These are phyloP conservation scores for Sisyra nigra DNA, from an alignment of 2,888 invertebrate genomes.

Conservation along the genomic window DNA sequence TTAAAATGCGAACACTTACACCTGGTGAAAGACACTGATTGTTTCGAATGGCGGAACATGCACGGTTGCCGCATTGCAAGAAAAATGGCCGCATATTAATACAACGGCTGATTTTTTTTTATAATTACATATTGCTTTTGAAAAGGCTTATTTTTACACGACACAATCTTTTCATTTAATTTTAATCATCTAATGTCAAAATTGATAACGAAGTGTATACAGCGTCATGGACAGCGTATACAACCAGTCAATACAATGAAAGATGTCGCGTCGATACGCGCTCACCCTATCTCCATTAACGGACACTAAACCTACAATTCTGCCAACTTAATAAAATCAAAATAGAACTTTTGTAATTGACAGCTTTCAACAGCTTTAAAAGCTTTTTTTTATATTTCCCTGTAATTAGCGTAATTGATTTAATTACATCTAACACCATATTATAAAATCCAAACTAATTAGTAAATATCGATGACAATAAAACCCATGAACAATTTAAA, in stretches of 20 bases:
- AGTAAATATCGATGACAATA: too few relatives aligned
- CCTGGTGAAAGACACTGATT: slow-evolving; percentile 47
- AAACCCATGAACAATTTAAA: too few relatives aligned
- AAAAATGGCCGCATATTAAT: slow-evolving; percentile 50
- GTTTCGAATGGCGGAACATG: slow-evolving; percentile 59
- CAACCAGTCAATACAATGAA: slow-evolving; percentile 56
- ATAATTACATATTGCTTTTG: slow-evolving; percentile 14
- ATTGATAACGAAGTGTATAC: slow-evolving; percentile 41
- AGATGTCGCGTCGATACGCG: slow-evolving; percentile 50
- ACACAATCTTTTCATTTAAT: slow-evolving; percentile 32
- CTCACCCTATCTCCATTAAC: slow-evolving; percentile 38
- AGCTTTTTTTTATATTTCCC: too few relatives aligned
- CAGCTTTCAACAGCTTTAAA: slow-evolving; percentile 13
- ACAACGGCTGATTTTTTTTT: slow-evolving; percentile 19
- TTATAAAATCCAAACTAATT: too few relatives aligned
- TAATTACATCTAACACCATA: too few relatives aligned
- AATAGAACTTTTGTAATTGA: slow-evolving; percentile 28
- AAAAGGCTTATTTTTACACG: slow-evolving; percentile 32
- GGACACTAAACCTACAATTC: slow-evolving; percentile 17
- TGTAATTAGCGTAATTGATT: too few relatives aligned
- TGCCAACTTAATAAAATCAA: slow-evolving; percentile 10
- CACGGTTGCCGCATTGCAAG: slow-evolving; percentile 57
- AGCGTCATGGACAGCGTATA: slow-evolving; percentile 43
- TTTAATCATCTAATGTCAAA: slow-evolving; percentile 33
- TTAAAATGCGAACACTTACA: slow-evolving; percentile 39